phyloP scores from a whole-genome alignment of 2,888 invertebrate species.

The Epirrita christyi region DNA sequence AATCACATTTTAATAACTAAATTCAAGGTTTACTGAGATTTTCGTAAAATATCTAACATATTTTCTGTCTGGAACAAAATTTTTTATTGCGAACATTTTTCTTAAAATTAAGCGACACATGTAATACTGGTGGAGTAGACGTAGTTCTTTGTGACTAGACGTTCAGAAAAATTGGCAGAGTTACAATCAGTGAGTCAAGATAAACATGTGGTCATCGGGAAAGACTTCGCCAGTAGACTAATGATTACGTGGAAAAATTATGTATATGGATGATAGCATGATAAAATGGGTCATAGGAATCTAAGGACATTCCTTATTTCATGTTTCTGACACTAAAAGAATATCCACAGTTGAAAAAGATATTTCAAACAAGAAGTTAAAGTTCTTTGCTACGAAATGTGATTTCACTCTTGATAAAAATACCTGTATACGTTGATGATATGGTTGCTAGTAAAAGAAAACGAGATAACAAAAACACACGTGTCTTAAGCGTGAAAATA shows the following conservation, averaged over 20 bases:
- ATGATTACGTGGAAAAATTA: slow-evolving; percentile 19
- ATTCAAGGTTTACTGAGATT: not conserved
- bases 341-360: too few relatives aligned
- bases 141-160: slow-evolving; percentile 11
- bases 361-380: too few relatives aligned
- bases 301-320: not conserved
- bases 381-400: not conserved
- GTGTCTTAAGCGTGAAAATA: slow-evolving; percentile 24
- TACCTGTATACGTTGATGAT: too few relatives aligned
- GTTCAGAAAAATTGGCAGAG: slow-evolving; percentile 21
- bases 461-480: slow-evolving; percentile 5
- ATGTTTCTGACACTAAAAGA: too few relatives aligned
- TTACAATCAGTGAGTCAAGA: slow-evolving; percentile 26
- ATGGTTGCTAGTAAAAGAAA: not conserved
- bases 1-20: not conserved
- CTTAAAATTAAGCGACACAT: slow-evolving; percentile 1
- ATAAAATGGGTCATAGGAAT: slow-evolving; percentile 11
- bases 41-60: not conserved
- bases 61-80: not conserved
- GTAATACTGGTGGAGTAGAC: not conserved
- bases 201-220: slow-evolving; percentile 25
- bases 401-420: not conserved
- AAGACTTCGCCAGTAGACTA: slow-evolving; percentile 20
- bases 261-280: slow-evolving; percentile 2
- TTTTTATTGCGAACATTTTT: not conserved